A percentile compares a stretch with the other conserved stretches of the same genome.
Conservation (phyloP, 2,888 invertebrate genomes). For the Agrypnus murinus region DNA sequence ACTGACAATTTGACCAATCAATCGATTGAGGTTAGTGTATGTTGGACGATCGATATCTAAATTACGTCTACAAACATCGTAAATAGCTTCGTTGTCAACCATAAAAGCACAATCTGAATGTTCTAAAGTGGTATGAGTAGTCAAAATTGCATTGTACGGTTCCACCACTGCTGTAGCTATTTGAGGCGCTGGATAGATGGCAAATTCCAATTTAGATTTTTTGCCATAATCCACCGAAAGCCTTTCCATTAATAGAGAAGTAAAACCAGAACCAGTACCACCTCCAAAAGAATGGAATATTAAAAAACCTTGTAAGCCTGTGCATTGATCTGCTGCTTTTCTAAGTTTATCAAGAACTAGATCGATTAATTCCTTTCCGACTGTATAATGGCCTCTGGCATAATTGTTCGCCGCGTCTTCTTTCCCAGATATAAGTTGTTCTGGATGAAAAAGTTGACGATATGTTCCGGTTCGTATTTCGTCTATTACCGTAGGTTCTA, state of each 20-base stretch:
- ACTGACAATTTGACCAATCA: constrained; percentile 74
- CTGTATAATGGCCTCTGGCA: constrained; percentile 87
- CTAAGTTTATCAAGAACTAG: constrained; percentile 80
- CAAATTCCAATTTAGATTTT: constrained; percentile 93
- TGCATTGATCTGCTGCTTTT: constrained; percentile 84
- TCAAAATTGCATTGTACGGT: constrained; percentile 79
- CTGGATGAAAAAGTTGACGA: constrained; percentile 90
- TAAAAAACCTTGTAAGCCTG: constrained; percentile 87
- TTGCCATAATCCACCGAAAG: constrained; percentile 95
- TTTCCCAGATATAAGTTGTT: constrained; percentile 91
- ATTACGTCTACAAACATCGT: constrained; percentile 76
- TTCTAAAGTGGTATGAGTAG: constrained; percentile 76
- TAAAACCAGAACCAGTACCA: constrained; percentile 94
- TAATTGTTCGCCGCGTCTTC: constrained; percentile 92
- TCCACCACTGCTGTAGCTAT: constrained; percentile 72
- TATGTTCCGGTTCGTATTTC: constrained; percentile 80
- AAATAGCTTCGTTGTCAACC: constrained; percentile 71
- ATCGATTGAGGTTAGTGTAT: constrained; percentile 78
- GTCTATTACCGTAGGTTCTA: constrained; percentile 81
- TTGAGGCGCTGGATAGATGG: constrained; percentile 93
- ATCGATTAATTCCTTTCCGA: constrained; percentile 83
- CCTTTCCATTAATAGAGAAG: constrained; percentile 93
- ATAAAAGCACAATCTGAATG: constrained; percentile 78
- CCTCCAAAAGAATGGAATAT: constrained; percentile 96
- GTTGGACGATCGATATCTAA: constrained; percentile 77